Evolutionary conservation across 2,113 vertebrate genomes (phyloP).

Genomic region (Chaetops frenatus): DNA sequence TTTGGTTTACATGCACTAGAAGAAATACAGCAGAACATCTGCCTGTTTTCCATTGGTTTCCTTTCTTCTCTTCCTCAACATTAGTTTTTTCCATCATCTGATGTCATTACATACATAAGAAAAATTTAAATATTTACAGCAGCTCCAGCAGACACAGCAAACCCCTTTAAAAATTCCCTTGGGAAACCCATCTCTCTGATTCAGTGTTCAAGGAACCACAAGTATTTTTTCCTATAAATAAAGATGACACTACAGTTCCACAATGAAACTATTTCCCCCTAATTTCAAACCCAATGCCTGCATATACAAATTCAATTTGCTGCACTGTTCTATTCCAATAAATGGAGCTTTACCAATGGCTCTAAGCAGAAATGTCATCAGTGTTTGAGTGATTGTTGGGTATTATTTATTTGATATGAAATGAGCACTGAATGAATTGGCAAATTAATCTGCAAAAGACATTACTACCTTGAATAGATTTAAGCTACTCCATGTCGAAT

Average conservation of each 20-base stretch:
- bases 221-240: background rate
- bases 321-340: background rate
- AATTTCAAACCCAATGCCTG: background rate
- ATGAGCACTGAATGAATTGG: background rate
- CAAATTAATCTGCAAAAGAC: background rate
- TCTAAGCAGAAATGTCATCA: constrained; percentile 18
- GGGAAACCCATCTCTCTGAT: background rate
- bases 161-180: background rate
- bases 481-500: background rate
- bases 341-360: background rate
- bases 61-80: background rate
- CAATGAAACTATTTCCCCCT: background rate
- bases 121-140: background rate
- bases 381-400: background rate
- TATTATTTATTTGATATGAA: constrained; percentile 50
- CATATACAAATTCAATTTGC: constrained; percentile 14
- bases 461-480: background rate
- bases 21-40: background rate
- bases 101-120: background rate
- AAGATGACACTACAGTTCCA: background rate
- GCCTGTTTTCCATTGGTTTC: background rate
- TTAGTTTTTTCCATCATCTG: background rate
- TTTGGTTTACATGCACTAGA: background rate
- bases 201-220: background rate
- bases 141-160: background rate